phyloP scores from a whole-genome alignment of 2,888 invertebrate species.

The Ichneumon xanthorius region DNA sequence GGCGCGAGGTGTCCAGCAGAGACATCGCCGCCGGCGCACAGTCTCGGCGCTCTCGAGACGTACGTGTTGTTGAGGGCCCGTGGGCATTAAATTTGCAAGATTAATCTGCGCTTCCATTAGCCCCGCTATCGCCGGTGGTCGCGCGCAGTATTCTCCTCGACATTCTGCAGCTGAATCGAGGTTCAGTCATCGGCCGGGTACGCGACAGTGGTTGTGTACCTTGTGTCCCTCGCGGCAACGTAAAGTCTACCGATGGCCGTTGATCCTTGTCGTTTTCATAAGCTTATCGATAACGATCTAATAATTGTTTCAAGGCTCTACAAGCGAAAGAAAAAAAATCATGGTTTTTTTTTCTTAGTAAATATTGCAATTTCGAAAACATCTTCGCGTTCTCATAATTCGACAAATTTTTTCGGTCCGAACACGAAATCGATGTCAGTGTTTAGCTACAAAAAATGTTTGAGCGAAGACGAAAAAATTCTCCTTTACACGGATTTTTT shows the following conservation, averaged over 20 bases:
- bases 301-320: too few species aligned
- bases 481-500: too few species aligned
- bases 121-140: constrained; percentile 71
- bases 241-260: background rate
- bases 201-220: constrained; percentile 13
- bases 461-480: too few species aligned
- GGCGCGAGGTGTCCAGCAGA: constrained; percentile 2
- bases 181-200: constrained; percentile 20
- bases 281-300: background rate
- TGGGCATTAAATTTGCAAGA: constrained; percentile 78
- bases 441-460: too few species aligned
- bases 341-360: too few species aligned
- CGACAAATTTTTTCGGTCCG: too few species aligned
- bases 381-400: too few species aligned
- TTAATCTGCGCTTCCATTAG: constrained; percentile 79
- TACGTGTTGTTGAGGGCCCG: constrained; percentile 74
- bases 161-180: constrained; percentile 35
- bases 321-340: too few species aligned
- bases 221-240: background rate
- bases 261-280: background rate
- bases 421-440: too few species aligned
- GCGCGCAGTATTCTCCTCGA: constrained; percentile 53
- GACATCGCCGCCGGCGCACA: constrained; percentile 32
- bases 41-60: constrained; percentile 42
- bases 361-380: too few species aligned